Evolutionary conservation across 2,797 vertebrate species (phyloP), one percentile per base, ranked within the genome.

Genomic region (Tangara arthus): DNA sequence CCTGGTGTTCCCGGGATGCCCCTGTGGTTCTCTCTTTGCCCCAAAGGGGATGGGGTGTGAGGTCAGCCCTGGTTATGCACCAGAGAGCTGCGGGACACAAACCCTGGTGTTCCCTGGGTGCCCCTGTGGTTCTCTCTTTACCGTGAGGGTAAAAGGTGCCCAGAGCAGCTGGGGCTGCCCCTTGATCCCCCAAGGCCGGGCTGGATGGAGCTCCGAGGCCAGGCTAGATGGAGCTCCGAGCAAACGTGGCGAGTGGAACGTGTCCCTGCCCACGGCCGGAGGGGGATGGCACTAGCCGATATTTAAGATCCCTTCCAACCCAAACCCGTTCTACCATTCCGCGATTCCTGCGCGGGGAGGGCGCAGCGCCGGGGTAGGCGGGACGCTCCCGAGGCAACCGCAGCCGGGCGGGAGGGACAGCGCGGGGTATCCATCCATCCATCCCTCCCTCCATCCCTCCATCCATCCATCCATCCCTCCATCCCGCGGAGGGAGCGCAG

Each of bases 111-210:
- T n/a, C n/a, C n/a, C n/a, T n/a, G n/a, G n/a, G n/a, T n/a, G n/a
- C n/a, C n/a, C n/a, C n/a, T n/a, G n/a, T n/a, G n/a, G n/a, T n/a
- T n/a, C n/a, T n/a, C n/a, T n/a, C n/a, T n/a, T n/a, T n/a, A n/a
- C 30, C 11, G 3, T 0, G 32, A n/a, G 50, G 15, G 1, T 11
- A 27, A 3, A 17, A 34, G 4, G 4, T n/a, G 6, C 20, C 52
- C 60, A 17, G 75, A 39, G 44, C 1, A 60, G 46, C 15, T 32
- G 69, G 3, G 69, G 46, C 14, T 52, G 46, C 17, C 3, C 46
- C 60, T n/a, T 57, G 10, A 60, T 46, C 60, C 85, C 30, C 30
- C 13, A 8, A 24, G 23, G 46, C 46, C 46, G 4, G 23, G 13
- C 1, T 24, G 46, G 46, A 47, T 47, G 46, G 23, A 47, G 46